Conservation (phyloP, 1,140 invertebrate species). For the Hylyphantes graminicola region DNA sequence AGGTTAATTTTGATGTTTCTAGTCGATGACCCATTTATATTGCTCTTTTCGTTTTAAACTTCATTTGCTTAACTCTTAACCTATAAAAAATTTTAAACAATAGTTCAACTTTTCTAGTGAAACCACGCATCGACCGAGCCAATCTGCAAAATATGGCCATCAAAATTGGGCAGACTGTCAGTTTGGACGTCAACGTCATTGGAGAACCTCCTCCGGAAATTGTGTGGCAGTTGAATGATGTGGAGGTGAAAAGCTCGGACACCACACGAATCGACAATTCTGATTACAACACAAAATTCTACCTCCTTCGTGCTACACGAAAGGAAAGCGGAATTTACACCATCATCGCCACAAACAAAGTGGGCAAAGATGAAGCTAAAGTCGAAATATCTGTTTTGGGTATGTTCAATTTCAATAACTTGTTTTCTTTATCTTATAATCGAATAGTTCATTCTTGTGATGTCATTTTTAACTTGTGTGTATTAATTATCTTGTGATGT, state of each 20-base stretch:
- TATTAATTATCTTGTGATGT: too few species aligned
- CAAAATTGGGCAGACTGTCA: slow-evolving; percentile 91
- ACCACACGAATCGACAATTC: slow-evolving; percentile 79
- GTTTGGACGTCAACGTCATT: slow-evolving; percentile 90
- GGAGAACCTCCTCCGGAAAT: slow-evolving; percentile 94
- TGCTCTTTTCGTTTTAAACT: too few species aligned
- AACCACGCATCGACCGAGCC: slow-evolving; percentile 90
- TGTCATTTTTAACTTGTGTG: too few species aligned
- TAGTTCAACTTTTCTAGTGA: slow-evolving; percentile 70
- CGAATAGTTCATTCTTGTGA: not conserved
- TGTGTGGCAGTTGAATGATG: slow-evolving; percentile 82
- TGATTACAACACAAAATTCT: slow-evolving; percentile 93
- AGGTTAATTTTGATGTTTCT: too few species aligned
- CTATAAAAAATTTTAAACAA: not conserved
- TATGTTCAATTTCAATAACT: slow-evolving; percentile 67
- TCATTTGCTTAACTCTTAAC: not conserved
- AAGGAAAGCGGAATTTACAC: slow-evolving; percentile 87
- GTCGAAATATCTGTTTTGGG: slow-evolving; percentile 90
- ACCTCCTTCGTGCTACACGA: slow-evolving; percentile 82
- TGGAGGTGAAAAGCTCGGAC: slow-evolving; percentile 66
- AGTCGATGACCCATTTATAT: too few species aligned
- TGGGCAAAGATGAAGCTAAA: slow-evolving; percentile 91
- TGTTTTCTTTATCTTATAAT: not conserved
- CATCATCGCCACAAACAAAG: slow-evolving; percentile 92
- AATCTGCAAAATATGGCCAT: slow-evolving; percentile 85